Evolutionary conservation across 35 echinoderm and acorn worm genomes (phyloP).

Genomic region (Anneissia japonica): DNA sequence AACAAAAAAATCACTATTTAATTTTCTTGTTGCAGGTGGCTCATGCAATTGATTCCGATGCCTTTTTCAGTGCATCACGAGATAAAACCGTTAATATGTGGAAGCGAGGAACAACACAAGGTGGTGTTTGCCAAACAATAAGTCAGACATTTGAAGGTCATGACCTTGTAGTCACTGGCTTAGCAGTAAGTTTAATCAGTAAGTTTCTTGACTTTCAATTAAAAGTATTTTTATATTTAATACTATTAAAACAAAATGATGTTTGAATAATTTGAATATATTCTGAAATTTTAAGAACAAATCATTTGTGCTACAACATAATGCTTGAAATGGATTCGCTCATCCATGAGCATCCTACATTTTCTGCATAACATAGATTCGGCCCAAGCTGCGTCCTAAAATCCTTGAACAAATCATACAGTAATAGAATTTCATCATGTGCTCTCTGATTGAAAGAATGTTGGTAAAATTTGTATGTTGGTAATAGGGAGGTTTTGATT

Average conservation of each 20-base stretch:
- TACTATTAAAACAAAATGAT: background rate
- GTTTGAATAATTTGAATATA: background rate
- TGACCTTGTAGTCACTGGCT: constrained; percentile 78
- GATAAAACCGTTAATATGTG: constrained; percentile 85
- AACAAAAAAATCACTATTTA: no score
- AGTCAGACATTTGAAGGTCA: constrained; percentile 56
- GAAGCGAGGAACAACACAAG: constrained; percentile 39
- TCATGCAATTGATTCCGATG: constrained; percentile 40
- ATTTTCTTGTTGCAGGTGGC: constrained; percentile 58
- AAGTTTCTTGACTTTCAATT: no score
- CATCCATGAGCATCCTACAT: no score
- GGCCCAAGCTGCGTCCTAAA: no score
- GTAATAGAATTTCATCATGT: no score
- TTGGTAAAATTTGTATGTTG: no score
- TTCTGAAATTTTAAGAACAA: background rate
- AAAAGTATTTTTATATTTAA: background rate
- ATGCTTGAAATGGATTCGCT: background rate
- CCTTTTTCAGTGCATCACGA: constrained; percentile 75
- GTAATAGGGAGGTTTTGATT: no score
- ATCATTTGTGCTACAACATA: background rate
- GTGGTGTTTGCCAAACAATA: constrained; percentile 17
- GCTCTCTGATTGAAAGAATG: no score
- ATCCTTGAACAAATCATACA: no score
- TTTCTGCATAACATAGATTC: no score
- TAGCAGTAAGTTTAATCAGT: constrained; percentile 47